A percentile compares a stretch with the other conserved stretches of the same genome.
phyloP scores from a whole-genome alignment of 1,140 invertebrate genomes.

The Drosophila arizonae region DNA sequence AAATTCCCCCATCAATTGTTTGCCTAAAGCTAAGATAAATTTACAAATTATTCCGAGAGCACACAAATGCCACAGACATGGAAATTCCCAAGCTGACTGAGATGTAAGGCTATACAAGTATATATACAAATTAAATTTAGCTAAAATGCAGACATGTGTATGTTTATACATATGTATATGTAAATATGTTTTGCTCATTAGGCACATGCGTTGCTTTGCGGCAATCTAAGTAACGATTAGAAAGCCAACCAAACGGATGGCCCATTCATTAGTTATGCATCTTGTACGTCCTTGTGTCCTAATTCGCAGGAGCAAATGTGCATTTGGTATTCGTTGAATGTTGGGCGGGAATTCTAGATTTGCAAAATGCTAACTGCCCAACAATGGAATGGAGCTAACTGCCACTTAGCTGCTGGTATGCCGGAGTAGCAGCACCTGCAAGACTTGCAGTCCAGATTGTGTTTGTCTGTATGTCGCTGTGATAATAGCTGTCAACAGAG shows the following conservation, averaged over 20 bases:
- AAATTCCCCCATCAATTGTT: not conserved
- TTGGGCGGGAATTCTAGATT: not conserved
- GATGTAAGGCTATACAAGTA: not conserved
- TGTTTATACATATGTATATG: not conserved
- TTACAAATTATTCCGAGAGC: not conserved
- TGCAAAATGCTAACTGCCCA: not conserved
- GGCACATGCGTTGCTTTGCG: not conserved
- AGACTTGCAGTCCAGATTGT: not conserved
- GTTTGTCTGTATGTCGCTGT: not conserved
- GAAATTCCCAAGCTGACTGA: not conserved
- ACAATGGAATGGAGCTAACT: not conserved
- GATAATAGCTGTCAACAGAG: constrained; percentile 5
- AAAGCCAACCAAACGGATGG: not conserved
- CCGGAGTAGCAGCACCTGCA: not conserved
- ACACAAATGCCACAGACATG: not conserved
- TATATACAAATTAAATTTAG: not conserved
- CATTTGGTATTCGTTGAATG: not conserved
- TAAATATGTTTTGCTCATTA: constrained; percentile 11
- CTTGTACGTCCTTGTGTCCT: not conserved
- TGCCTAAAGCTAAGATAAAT: not conserved
- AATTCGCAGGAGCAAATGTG: not conserved
- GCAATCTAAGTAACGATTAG: constrained; percentile 8
- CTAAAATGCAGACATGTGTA: not conserved
- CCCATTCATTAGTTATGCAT: constrained; percentile 9
- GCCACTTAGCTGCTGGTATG: constrained; percentile 5